Conservation (phyloP, 2,113 vertebrate genomes). For the Eurypyga helias region DNA sequence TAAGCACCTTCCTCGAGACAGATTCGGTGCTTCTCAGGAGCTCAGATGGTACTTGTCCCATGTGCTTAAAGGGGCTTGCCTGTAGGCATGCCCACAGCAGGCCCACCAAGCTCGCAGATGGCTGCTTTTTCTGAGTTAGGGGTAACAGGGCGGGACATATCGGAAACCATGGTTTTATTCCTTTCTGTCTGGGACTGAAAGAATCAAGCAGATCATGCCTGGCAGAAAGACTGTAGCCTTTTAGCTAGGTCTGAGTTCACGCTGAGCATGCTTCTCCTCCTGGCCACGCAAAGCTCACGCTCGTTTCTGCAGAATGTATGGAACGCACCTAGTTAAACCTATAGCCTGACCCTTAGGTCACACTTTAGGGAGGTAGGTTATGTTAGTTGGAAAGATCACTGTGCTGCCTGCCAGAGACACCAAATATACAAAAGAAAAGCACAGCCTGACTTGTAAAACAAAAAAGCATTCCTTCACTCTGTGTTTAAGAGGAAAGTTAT, state of each 20-base stretch:
- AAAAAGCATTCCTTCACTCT: accelerated
- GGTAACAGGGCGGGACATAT: background rate
- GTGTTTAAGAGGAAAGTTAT: background rate
- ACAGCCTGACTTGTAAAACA: background rate
- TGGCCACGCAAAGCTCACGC: background rate
- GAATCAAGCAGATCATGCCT: background rate
- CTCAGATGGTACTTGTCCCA: background rate
- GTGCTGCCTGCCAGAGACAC: background rate
- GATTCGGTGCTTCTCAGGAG: background rate
- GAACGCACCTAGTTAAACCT: background rate
- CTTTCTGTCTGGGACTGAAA: background rate
- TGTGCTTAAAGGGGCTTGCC: background rate
- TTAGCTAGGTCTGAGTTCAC: background rate
- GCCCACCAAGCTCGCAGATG: background rate
- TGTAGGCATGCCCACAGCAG: background rate
- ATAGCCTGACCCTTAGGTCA: background rate
- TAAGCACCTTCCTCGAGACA: background rate
- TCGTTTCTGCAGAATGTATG: background rate
- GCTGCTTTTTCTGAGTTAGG: background rate
- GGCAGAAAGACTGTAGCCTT: background rate
- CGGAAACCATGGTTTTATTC: background rate
- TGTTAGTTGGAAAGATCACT: background rate
- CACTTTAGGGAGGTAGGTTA: background rate
- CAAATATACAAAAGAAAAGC: background rate
- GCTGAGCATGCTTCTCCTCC: background rate